phyloP scores from a whole-genome alignment of 2,113 vertebrate genomes.

The Gila orcuttii region DNA sequence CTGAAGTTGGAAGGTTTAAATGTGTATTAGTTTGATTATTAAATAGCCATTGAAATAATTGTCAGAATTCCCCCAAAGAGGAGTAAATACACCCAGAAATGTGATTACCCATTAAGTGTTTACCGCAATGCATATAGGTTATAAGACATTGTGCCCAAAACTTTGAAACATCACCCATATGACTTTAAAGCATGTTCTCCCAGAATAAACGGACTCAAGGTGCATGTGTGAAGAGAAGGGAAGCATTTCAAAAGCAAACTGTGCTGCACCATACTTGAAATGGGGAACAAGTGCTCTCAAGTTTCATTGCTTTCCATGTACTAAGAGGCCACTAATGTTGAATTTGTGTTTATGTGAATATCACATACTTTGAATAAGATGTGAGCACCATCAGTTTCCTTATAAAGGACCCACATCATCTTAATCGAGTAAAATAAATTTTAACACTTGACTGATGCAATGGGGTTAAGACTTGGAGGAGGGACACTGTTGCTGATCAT shows the following conservation, averaged over 20 bases:
- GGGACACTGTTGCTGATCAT: background rate
- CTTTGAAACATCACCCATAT: constrained; percentile 8
- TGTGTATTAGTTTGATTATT: background rate
- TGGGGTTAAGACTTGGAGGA: background rate
- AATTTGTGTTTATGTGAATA: constrained; percentile 70
- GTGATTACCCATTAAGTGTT: background rate
- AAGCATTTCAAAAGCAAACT: constrained; percentile 68
- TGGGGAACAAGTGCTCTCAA: constrained; percentile 76
- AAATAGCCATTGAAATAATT: background rate
- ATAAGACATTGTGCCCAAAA: background rate
- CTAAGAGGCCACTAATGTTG: constrained; percentile 67
- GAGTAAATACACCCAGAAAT: background rate
- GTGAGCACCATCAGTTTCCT: constrained; percentile 69
- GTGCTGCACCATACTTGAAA: constrained; percentile 73
- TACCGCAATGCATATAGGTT: background rate
- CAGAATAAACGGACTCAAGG: constrained; percentile 84
- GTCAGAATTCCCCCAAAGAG: background rate
- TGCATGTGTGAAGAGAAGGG: constrained; percentile 67
- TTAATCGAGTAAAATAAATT: constrained; percentile 27
- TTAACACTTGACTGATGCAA: constrained; percentile 19
- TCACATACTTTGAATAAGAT: constrained; percentile 65
- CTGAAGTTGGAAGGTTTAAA: background rate
- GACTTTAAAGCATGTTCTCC: background rate
- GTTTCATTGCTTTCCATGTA: constrained; percentile 63
- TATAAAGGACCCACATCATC: constrained; percentile 16